Base-by-base conservation (phyloP, 2,888 invertebrate genomes). In the Drosophila anomalata region DNA sequence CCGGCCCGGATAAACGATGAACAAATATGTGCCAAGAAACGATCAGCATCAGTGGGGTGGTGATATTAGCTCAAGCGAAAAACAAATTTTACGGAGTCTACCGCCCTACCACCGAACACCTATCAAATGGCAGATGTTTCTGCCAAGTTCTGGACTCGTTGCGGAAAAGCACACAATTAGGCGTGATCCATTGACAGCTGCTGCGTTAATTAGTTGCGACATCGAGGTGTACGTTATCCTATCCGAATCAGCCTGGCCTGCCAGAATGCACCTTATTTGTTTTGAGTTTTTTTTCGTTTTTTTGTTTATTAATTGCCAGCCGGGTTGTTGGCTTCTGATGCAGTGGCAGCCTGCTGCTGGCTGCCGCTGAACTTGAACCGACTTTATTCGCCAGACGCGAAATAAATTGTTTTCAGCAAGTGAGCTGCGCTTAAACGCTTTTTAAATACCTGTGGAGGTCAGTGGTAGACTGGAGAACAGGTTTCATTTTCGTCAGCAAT, bases 401-500 rank as follows among this genome's bases (percentile, higher is more conserved):
- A 73, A 72, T 52, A 73, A 63, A 66, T 70, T 48, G 69, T 50
- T 33, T 53, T 61, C 59, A 68, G 60, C 55, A 63, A 66, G 59
- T 54, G 31, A 70, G 61, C 48, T 65, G 61, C 56, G 66, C 59
- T 68, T 65, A 59, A 65, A 65, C 46, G 61, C 69, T 61, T 52
- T 61, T 63, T 60, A 58, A 70, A 59, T 68, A 61, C 51, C 65
- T 68, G 62, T 73, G 65, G 82, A 84, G 85, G 81, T 87, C 85
- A 87, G 76, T 87, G 85, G 78, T 77, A 77, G 48, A 62, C 54
- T 56, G 41, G 56, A 31, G 47, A 81, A 81, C 80, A 66, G 84
- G 80, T 81, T 87, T 83, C 54, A 65, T 84, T 80, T 74, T 75
- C 67, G 62, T 52, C 47, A 51, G 20, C 55, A 50, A 58, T 79